A percentile compares a stretch with the other conserved stretches of the same genome.
Evolutionary conservation across 2,113 vertebrate species (phyloP).

Genomic region (Marmota monax): DNA sequence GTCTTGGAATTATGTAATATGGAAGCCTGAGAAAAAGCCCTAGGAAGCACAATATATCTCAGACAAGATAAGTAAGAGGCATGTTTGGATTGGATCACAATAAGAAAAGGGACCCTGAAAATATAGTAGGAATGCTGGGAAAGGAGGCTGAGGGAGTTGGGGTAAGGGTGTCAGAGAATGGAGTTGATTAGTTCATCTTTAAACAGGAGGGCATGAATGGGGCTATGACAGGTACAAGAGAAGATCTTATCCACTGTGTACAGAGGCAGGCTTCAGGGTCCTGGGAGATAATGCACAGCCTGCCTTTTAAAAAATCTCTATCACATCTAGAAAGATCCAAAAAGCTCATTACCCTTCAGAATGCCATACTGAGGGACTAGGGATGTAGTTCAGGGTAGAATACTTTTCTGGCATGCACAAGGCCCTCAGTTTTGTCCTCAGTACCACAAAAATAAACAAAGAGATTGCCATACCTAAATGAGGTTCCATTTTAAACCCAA

Average conservation of each 20-base stretch:
- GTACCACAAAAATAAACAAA: not conserved
- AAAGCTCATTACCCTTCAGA: not conserved
- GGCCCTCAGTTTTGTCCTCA: not conserved
- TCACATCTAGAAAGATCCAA: not conserved
- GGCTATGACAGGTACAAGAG: not conserved
- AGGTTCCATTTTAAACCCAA: slow-evolving; percentile 89
- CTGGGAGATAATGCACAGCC: not conserved
- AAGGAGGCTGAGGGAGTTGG: not conserved
- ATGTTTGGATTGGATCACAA: not conserved
- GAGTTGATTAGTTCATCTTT: not conserved
- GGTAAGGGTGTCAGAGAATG: not conserved
- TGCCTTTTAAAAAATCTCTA: not conserved
- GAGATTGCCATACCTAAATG: slow-evolving; percentile 88
- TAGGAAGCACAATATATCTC: not conserved
- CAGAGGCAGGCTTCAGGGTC: not conserved
- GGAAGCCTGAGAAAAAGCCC: not conserved
- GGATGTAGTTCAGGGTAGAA: not conserved
- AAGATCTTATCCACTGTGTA: not conserved
- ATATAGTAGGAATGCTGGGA: not conserved
- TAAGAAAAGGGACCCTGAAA: not conserved
- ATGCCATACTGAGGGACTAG: slow-evolving; percentile 87
- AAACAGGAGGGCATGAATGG: not conserved
- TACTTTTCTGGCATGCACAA: not conserved
- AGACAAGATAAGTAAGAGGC: not conserved
- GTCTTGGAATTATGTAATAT: not conserved